These are phyloP conservation scores for Odontamblyopus rebecca DNA, from an alignment of 2,797 vertebrate genomes.

Conservation along the genomic window DNA sequence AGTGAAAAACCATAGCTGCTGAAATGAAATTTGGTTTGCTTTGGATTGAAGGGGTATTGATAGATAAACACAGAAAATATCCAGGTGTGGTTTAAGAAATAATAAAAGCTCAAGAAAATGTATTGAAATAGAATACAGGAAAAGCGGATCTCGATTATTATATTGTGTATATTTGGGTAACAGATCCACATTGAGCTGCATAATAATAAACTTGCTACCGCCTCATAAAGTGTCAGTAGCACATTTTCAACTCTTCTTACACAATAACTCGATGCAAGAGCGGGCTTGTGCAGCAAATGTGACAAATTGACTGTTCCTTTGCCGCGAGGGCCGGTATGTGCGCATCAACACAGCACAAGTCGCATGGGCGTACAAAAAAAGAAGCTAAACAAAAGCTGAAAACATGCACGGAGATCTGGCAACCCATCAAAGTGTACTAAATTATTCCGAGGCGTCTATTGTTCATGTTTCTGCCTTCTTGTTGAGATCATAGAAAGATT, in stretches of 20 bases:
- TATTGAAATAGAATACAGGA: not conserved
- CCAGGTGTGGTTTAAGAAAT: not conserved
- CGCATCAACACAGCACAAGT: slow-evolving; percentile 41
- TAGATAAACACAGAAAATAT: not conserved
- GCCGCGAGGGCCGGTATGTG: slow-evolving; percentile 41
- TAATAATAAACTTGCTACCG: slow-evolving; percentile 14
- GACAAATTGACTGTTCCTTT: slow-evolving; percentile 50
- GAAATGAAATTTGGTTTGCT: not conserved
- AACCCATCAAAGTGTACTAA: slow-evolving; percentile 66
- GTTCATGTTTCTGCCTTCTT: slow-evolving; percentile 52
- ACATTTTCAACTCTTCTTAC: slow-evolving; percentile 24
- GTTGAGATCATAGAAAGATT: slow-evolving; percentile 68
- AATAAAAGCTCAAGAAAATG: not conserved
- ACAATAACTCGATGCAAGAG: slow-evolving; percentile 13
- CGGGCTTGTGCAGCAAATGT: slow-evolving; percentile 31
- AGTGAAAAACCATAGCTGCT: not conserved
- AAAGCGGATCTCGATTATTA: not conserved
- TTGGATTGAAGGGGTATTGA: not conserved
- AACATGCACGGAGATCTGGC: slow-evolving; percentile 49
- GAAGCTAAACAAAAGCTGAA: slow-evolving; percentile 41
- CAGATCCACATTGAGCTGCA: slow-evolving; percentile 2
- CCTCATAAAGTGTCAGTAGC: slow-evolving; percentile 1
- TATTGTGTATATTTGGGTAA: not conserved
- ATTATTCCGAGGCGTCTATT: slow-evolving; percentile 66
- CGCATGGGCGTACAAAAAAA: slow-evolving; percentile 34